Evolutionary conservation across 2,113 vertebrate species (phyloP), one percentile per base, ranked within the genome.

Genomic region (Indicator maculatus): DNA sequence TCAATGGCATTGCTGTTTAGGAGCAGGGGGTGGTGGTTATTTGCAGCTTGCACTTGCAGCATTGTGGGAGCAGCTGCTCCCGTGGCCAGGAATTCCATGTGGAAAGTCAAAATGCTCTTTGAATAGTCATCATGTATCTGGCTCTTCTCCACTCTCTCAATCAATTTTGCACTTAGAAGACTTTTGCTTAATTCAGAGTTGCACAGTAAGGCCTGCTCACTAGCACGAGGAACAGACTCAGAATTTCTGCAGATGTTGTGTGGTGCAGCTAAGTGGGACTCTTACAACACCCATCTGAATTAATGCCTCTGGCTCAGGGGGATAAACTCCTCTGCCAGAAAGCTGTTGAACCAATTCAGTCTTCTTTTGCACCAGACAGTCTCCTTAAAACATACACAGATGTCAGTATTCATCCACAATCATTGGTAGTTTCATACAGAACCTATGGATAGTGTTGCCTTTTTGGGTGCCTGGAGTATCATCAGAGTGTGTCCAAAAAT

Each of bases 301-400:
- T 88, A 93, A 64, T 72, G 73, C 16, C 28, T 73, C 69, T 96
- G 86, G 75, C 79, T 93, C 45, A 76, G 21, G 88, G 78, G 33
- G 86, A 23, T 60, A 91, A 71, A 36, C 5, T 5, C 33, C 74
- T 80, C 67, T 93, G 85, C 82, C 75, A 91, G 85, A 89, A 89
- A 91, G 33, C 75, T 83, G 11, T 64, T 67, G 82, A 91, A 75
- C 56, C 52, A 81, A 24, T 86, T 85, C 26, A 52, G 41, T 73
- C 53, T 1, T 81, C 44, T 85, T 89, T 79, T 89, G 41, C 81
- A 83, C 92, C 41, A 87, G 56, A 76, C 93, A 70, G 4, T 90
- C 88, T 81, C 31, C 66, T 77, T 89, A 80, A 76, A 95, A 44
- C 67, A 39, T 44, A 59, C 2, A 5, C 64, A 85, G 82, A 56